Percentiles rank a stretch among this genome's conserved stretches.
These are phyloP conservation scores for Melipona beecheii DNA, from an alignment of 2,888 invertebrate genomes.

Conservation along the genomic window DNA sequence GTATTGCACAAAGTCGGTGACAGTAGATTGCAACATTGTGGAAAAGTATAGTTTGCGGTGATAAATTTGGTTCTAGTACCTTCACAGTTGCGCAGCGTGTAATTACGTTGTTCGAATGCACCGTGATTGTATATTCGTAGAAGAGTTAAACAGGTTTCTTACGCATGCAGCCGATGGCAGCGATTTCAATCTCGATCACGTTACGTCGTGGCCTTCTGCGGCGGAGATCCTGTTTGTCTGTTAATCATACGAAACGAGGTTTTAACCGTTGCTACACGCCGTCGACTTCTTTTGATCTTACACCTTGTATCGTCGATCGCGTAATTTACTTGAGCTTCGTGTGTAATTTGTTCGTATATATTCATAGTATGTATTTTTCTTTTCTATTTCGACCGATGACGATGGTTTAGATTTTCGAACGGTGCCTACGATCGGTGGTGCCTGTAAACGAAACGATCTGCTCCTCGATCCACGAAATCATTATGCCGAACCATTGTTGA, in stretches of 20 bases:
- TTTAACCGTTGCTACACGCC: not conserved
- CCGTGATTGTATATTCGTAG: not conserved
- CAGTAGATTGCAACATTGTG: constrained; percentile 1
- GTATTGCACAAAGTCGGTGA: not conserved
- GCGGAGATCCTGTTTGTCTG: not conserved
- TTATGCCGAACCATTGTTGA: constrained; percentile 72
- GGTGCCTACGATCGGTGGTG: constrained; percentile 72
- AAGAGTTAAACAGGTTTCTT: constrained; percentile 29
- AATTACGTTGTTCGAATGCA: constrained; percentile 13
- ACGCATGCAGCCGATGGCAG: constrained; percentile 5
- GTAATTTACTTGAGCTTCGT: not conserved
- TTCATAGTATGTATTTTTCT: not conserved
- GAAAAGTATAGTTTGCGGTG: not conserved
- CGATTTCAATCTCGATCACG: constrained; percentile 2
- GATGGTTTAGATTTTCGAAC: constrained; percentile 75
- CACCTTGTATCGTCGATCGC: not conserved
- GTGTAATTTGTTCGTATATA: not conserved
- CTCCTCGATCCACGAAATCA: constrained; percentile 76
- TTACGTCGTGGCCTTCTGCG: constrained; percentile 6
- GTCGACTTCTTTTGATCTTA: constrained; percentile 50
- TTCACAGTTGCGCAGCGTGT: not conserved
- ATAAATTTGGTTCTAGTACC: constrained; percentile 12
- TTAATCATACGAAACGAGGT: not conserved
- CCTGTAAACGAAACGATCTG: constrained; percentile 76
- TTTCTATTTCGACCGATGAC: not conserved